Evolutionary conservation across 2,113 vertebrate genomes (phyloP), one percentile per base, ranked within the genome.

Genomic region (Sphaerodactylus townsendi): DNA sequence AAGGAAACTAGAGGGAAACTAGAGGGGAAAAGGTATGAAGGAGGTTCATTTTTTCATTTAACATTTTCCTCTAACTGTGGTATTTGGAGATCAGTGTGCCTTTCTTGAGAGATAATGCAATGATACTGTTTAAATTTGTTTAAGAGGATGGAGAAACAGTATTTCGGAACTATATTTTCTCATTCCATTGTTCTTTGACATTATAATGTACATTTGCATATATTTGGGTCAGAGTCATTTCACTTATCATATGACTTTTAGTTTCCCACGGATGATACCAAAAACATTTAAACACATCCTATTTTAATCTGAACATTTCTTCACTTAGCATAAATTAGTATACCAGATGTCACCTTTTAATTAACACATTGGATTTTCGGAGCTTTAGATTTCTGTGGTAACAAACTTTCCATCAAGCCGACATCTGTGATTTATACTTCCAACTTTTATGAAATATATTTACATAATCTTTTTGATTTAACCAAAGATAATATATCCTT

Each of bases 401-500:
- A 95, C 94, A 95, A 96, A 95, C 96, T 96, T 96, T 93, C 90
- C 90, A 95, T 95, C 95, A 95, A 92, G 93, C 83, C 69, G 91
- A 96, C 96, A 96, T 96, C 96, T 96, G 96, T 95, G 96, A 96
- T 95, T 96, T 96, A 94, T 93, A 92, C 92, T 95, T 96, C 91
- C 89, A 93, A 94, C 90, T 94, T 93, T 88, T 85, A 95, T 95
- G 94, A 89, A 95, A 95, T 94, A 91, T 85, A 96, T 97, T 97
- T 96, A 95, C 94, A 97, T 97, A 96, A 97, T 94, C 91, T 95
- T 89, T 94, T 95, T 59, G 30, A 94, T 95, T 93, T 88, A 95
- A 91, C 65, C 77, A 74, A 81, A 94, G 70, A 96, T 92, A 90
- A 96, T 92, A 94, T 90, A 95, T 87, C 94, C 79, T 90, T 68